phyloP scores from a whole-genome alignment of 2,888 invertebrate genomes.

The Neria commutata region DNA sequence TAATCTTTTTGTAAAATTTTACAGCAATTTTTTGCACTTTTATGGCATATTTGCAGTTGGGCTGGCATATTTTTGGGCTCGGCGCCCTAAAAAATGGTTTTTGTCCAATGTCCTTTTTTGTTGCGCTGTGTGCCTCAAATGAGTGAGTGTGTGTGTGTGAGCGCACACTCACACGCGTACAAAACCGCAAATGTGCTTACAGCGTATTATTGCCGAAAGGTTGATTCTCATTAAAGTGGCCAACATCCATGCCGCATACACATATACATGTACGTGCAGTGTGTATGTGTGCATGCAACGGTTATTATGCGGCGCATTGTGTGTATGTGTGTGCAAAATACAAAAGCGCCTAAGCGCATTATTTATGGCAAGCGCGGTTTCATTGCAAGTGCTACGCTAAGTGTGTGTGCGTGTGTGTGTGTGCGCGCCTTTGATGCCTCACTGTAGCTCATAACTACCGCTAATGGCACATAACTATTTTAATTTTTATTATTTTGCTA shows the following conservation, averaged over 20 bases:
- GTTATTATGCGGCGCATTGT: constrained; percentile 8
- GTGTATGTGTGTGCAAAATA: constrained; percentile 28
- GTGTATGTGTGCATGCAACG: constrained; percentile 3
- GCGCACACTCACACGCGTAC: neutral
- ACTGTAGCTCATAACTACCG: neutral
- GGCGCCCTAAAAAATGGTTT: too few species aligned
- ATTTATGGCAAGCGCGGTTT: constrained; percentile 40
- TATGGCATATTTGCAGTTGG: too few species aligned
- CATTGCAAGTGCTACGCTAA: constrained; percentile 20
- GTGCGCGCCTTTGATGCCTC: neutral
- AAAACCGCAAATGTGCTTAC: constrained; percentile 13
- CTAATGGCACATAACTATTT: too few species aligned
- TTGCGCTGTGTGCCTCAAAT: too few species aligned
- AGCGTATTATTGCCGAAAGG: constrained; percentile 6
- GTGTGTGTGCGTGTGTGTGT: neutral
- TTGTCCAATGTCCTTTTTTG: too few species aligned
- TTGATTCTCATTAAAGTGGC: constrained; percentile 12
- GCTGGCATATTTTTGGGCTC: too few species aligned
- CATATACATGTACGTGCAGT: neutral
- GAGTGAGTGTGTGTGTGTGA: neutral
- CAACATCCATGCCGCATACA: neutral
- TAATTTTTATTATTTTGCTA: too few species aligned
- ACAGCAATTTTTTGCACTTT: too few species aligned
- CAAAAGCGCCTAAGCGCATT: constrained; percentile 53
- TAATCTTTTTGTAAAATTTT: too few species aligned